phyloP scores from a whole-genome alignment of 2,113 vertebrate species.

The Tricholaema leucomelas region DNA sequence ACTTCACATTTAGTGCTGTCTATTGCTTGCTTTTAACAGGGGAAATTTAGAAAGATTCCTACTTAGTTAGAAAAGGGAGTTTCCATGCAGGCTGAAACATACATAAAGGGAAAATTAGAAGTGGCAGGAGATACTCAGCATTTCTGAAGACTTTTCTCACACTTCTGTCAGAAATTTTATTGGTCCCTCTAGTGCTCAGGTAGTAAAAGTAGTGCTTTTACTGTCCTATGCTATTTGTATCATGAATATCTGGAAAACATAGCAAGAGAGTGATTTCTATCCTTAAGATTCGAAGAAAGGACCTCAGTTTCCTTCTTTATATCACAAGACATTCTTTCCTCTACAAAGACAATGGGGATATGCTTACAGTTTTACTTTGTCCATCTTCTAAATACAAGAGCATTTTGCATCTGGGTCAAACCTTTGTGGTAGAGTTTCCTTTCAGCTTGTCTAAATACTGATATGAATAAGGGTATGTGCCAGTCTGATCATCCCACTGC shows the following conservation, averaged over 20 bases:
- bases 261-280: neutral
- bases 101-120: neutral
- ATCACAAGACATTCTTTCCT: neutral
- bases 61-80: neutral
- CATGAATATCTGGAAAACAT: neutral
- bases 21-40: neutral
- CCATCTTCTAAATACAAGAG: neutral
- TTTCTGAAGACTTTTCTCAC: neutral
- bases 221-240: neutral
- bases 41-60: neutral
- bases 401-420: neutral
- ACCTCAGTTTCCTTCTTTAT: neutral
- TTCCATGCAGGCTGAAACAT: neutral
- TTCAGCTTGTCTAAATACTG: neutral
- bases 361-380: neutral
- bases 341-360: neutral
- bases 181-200: neutral
- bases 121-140: neutral
- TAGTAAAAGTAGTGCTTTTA: neutral
- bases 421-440: neutral
- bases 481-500: neutral
- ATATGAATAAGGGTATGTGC: neutral
- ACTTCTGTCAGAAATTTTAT: neutral
- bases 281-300: neutral
- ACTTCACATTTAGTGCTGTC: neutral